Evolutionary conservation across 1,140 invertebrate genomes (phyloP).

Genomic region (Nylanderia fulva): DNA sequence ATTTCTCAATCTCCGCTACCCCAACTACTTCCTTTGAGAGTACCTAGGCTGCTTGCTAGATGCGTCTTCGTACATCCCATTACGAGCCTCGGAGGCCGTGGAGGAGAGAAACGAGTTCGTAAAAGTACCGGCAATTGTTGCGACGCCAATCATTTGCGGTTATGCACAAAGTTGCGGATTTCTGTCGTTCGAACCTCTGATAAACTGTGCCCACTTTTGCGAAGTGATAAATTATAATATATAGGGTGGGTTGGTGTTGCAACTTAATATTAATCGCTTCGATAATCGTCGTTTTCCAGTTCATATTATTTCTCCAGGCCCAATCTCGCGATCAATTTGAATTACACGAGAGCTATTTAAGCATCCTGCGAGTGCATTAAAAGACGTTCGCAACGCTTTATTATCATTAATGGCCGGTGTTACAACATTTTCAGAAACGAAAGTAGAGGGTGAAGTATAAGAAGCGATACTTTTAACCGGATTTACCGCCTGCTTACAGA

Average conservation of each 20-base stretch:
- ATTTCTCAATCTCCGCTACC: conserved; percentile 50
- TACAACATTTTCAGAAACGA: conserved; percentile 36
- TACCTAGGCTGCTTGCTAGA: conserved; percentile 6
- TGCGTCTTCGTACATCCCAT: conserved; percentile 47
- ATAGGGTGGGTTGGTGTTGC: no score
- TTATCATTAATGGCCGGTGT: conserved; percentile 39
- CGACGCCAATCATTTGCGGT: conserved; percentile 8
- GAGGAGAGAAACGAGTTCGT: conserved; percentile 49
- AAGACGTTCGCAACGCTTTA: conserved; percentile 38
- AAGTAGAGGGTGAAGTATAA: conserved; percentile 8
- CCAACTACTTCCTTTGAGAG: conserved; percentile 60
- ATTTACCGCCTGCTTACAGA: conserved; percentile 46
- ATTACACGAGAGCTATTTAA: conserved; percentile 16
- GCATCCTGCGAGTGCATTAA: conserved; percentile 17
- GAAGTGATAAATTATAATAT: conserved; percentile 20
- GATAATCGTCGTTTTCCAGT: conserved; percentile 1
- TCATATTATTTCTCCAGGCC: neutral
- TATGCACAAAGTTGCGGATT: neutral
- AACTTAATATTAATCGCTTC: conserved; percentile 24
- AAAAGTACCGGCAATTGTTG: conserved; percentile 2
- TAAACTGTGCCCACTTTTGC: neutral
- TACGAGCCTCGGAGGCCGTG: neutral
- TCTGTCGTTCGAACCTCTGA: neutral
- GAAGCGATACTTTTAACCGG: conserved; percentile 47
- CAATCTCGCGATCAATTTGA: neutral